Evolutionary conservation across 2,113 vertebrate genomes (phyloP), one percentile per base, ranked within the genome.

Genomic region (Callaeas wilsoni): DNA sequence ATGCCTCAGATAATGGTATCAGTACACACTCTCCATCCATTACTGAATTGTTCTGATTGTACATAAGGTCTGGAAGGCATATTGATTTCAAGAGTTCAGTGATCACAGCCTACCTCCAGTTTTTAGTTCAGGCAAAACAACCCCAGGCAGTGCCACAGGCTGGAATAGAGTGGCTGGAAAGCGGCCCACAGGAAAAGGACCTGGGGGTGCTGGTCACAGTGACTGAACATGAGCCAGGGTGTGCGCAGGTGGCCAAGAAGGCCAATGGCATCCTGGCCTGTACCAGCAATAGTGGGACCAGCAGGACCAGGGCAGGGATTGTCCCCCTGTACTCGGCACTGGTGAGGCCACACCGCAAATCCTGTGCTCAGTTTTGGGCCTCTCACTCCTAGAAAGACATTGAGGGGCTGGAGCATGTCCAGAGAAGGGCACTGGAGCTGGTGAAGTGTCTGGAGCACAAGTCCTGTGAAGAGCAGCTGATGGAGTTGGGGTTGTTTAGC

Each of bases 271-370:
- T 20, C 68, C 52, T 74, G 68, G 52, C 12, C 52, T 74, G 44
- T 9, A 4, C 6, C 68, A 74, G 52, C 62, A 67, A 12, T 1
- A 9, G 52, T 37, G 44, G 20, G 86, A 37, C 12, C 52, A 89
- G 52, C 52, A 74, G 86, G 37, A 25, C 1, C 37, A 39, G 60
- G 19, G 7, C 46, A 44, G 37, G 23, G 37, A 35, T 41, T 71
- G 42, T 8, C 4, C 12, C 6, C 5, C 10, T 27, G 18, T 18
- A 29, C 14, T 44, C 1, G 0, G 15, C 3, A 7, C 2, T 20
- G 44, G 19, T 12, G 46, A 52, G 23, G 23, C 21, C 2, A 1
- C 35, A 35, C 1, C 12, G 64, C 5, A 3, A 46, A 53, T 60
- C 39, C 46, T n/a, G 6, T 46, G 16, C 6, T 46, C 10, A 7